Conservation (phyloP, 1,140 invertebrate genomes). For the Sycophila sp. region DNA sequence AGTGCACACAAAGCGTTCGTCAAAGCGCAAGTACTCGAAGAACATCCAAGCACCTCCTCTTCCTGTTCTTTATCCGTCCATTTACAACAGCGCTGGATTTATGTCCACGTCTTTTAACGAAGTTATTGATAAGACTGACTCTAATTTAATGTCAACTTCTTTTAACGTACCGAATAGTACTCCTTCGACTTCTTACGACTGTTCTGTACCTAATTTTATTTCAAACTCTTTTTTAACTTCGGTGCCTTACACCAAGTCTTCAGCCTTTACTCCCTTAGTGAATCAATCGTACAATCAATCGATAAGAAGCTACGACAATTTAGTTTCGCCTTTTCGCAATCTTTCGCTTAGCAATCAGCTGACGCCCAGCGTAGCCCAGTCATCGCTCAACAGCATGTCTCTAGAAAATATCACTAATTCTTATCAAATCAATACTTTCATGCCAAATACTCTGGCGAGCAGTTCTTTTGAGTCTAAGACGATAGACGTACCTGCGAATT, state of each 20-base stretch:
- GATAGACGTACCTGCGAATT: constrained; percentile 41
- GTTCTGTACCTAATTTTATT: constrained; percentile 27
- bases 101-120: constrained; percentile 55
- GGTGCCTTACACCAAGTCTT: constrained; percentile 34
- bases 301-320: constrained; percentile 43
- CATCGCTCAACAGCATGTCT: constrained; percentile 37
- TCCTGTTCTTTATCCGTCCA: constrained; percentile 48
- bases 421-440: constrained; percentile 12
- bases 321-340: constrained; percentile 49
- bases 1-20: constrained; percentile 44
- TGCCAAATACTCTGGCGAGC: background rate
- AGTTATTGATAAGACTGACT: constrained; percentile 45
- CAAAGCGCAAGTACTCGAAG: constrained; percentile 57
- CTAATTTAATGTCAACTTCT: constrained; percentile 48
- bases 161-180: constrained; percentile 48
- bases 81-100: constrained; percentile 47
- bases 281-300: constrained; percentile 29
- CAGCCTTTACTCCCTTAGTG: constrained; percentile 17
- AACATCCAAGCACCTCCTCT: constrained; percentile 60
- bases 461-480: constrained; percentile 40
- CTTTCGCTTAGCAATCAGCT: constrained; percentile 32
- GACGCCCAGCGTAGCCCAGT: constrained; percentile 31
- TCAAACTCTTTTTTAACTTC: constrained; percentile 16
- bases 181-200: constrained; percentile 22
- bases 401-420: constrained; percentile 38